Base-by-base conservation (phyloP, 2,888 invertebrate genomes). In the Nemoura dubitans region DNA sequence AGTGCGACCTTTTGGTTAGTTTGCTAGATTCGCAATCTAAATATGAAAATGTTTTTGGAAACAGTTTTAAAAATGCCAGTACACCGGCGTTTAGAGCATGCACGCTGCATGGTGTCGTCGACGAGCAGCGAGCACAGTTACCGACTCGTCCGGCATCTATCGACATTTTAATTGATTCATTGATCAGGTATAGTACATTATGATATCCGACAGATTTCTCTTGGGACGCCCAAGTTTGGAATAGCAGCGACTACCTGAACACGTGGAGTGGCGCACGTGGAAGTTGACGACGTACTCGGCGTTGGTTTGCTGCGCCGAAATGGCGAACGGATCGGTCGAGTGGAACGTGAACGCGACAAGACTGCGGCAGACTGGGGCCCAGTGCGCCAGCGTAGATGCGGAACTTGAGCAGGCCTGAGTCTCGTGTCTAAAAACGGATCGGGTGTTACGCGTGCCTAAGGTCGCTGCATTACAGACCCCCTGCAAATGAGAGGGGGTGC, bases 321-420 rank as follows among this genome's bases (percentile, higher is more conserved):
- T 97, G 10, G 98, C 97, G 92, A 99, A 98, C 0, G 99, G 99
- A 92, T 99, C 98, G 21, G 95, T 96, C 0, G 99, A 99, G 92
- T 99, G 99, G 92, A 98, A 98, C 14, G 98, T 98, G 91, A 98
- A 99, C 26, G 98, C 98, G 5, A 98, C 98, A 21, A 98, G 93
- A 89, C 97, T 93, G 89, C 14, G 95, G 94, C 30, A 94, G 93
- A 14, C 94, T 94, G 90, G 95, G 94, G 0, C 92, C 92, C 76
- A 93, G 91, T 88, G 93, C 92, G n/a, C 95, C 95, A 14, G 96
- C 95, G 90, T 95, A 94, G 90, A 96, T 95, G 89, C 94, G 93
- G 91, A 97, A 98, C 91, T 96, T 96, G 36, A 97, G 92, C 43
- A 96, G 92, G 7, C 96, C 94, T 89, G 95, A 93, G 93, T 96